These are phyloP conservation scores for Stictonetta naevosa DNA, from an alignment of 2,113 vertebrate genomes.

Conservation along the genomic window DNA sequence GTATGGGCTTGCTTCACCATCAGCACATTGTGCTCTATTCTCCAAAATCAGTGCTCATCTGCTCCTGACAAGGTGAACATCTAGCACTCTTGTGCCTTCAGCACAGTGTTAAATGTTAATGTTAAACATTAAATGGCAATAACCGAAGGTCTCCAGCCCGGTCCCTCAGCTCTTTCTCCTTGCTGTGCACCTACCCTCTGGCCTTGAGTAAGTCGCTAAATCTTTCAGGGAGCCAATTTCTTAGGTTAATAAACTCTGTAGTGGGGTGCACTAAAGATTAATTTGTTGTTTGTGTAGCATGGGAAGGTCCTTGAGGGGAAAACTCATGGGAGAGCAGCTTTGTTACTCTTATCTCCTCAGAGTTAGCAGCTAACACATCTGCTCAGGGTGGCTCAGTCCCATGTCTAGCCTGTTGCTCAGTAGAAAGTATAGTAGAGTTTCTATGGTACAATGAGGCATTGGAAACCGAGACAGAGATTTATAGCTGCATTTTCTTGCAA, in stretches of 20 bases:
- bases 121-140: background rate
- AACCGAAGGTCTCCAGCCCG: background rate
- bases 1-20: background rate
- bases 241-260: background rate
- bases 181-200: background rate
- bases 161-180: background rate
- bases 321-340: background rate
- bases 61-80: background rate
- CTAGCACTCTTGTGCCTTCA: background rate
- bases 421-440: background rate
- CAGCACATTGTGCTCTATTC: background rate
- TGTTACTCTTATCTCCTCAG: conserved; percentile 34
- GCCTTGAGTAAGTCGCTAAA: conserved; percentile 18
- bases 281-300: conserved; percentile 6
- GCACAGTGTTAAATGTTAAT: background rate
- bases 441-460: background rate
- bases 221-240: conserved; percentile 28
- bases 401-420: background rate
- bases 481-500: conserved; percentile 5
- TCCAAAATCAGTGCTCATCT: background rate
- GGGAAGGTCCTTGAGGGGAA: conserved; percentile 13
- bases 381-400: background rate
- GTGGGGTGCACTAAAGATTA: background rate
- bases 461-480: background rate
- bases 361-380: conserved; percentile 3